Base-by-base conservation (phyloP, 2,797 vertebrate genomes). In the Eptatretus atami region DNA sequence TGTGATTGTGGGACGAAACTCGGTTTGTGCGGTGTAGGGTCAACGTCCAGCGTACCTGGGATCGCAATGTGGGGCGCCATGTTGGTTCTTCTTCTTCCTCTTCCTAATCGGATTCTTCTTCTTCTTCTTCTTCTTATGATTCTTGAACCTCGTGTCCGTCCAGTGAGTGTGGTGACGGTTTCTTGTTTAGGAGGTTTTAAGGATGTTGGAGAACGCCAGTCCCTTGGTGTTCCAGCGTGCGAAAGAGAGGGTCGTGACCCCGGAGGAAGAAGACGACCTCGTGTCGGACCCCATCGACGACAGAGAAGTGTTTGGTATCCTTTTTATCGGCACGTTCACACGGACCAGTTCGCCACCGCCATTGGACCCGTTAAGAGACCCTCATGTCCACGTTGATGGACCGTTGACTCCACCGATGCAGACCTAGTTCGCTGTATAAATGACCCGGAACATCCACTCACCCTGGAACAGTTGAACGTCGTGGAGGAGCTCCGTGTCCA, bases 231-330 rank as follows among this genome's bases (percentile, higher is more conserved):
- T 80, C 67, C 76, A 83, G 70, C 79, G 84, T 64, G 80, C 80
- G 0, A 80, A 77, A 15, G 86, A 84, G 66, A 75, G 86, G 66
- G 73, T 75, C 11, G 72, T 79, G 64, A 83, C 81, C 0, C 75
- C 77, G 1, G 72, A 73, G 1, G 86, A 95, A 44, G 81, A 84
- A 70, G 82, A 90, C 8, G 85, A 87, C 14, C 75, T 81, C 55
- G 71, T 83, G 52, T 74, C 77, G 1, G 88, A 95, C 68, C 74
- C 76, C 64, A 84, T 90, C 69, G 85, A 95, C 63, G 80, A 79
- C 71, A 73, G 84, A 19, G 85, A 94, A 71, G 84, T 94, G 64
- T 95, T 94, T 66, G 85, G 92, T 93, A 94, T 93, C 86, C 82
- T 78, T 69, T 63, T 69, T 63, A 53, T 54, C 12, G 31, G 10